Base-by-base conservation (phyloP, 2,113 vertebrate species). In the Clupea harengus region DNA sequence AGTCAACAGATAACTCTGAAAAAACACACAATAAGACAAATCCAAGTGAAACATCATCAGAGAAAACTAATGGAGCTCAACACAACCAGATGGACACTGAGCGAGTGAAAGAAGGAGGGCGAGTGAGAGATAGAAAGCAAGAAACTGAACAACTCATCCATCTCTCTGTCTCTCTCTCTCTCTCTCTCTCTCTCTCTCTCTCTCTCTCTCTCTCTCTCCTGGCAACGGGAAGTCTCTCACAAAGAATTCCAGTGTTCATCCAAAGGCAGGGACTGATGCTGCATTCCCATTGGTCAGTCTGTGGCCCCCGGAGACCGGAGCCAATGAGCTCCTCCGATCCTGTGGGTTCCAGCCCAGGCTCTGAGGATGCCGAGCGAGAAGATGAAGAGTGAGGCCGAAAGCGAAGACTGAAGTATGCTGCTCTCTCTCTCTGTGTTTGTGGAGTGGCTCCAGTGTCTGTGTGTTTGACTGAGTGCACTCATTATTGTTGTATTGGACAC, bases 211-310 rank as follows among this genome's bases (percentile, higher is more conserved):
- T 82, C 52, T 72, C 80, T 80, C 67, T 84, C 60, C 32, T 95
- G 95, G 94, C 94, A 96, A 96, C 95, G 88, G 75, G 90, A 91
- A 93, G 91, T 91, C 93, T 89, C 91, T 89, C 93, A 92, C 93
- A 95, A 95, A 95, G 94, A 96, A 96, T 96, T 92, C 89, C 90
- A 94, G 90, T 92, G 91, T 93, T 92, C 93, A 93, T 93, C 95
- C 95, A 95, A 94, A 94, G 92, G 94, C 93, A 95, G 93, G 92
- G 90, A 52, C 91, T 89, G 91, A 88, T 83, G 84, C 85, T 83
- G 85, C 93, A 91, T 90, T 83, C 88, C 86, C 67, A 50, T 88
- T 52, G 84, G 88, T 85, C 80, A 87, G 89, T 88, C 87, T 20
- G 92, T 93, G 94, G 72, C 93, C 90, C 90, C 87, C 92, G 92